A percentile compares a stretch with the other conserved stretches of the same genome.
These are phyloP conservation scores for Seriola aureovittata DNA, from an alignment of 2,113 vertebrate species.

Conservation along the genomic window DNA sequence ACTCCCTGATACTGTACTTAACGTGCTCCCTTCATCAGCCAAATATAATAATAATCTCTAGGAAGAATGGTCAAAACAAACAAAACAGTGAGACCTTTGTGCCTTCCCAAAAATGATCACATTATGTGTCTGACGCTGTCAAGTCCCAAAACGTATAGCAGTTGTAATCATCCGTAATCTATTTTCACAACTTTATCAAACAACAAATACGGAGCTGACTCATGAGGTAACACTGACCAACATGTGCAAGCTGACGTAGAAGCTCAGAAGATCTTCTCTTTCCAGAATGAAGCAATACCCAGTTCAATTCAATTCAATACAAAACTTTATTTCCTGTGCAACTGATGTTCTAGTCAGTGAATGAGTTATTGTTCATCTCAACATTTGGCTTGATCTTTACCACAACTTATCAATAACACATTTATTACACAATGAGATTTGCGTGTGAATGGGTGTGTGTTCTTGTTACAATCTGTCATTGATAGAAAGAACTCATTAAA, in stretches of 20 bases:
- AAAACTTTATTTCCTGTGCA: not conserved
- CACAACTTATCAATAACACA: slow-evolving; percentile 30
- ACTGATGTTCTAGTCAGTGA: not conserved
- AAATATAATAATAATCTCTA: not conserved
- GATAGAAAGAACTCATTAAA: not conserved
- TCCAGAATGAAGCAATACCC: not conserved
- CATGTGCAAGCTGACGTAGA: not conserved
- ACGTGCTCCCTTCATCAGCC: not conserved
- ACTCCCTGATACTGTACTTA: too few species aligned
- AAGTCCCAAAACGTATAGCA: not conserved
- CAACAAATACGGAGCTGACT: not conserved
- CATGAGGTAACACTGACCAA: not conserved
- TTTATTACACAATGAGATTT: slow-evolving; percentile 20
- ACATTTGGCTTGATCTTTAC: slow-evolving; percentile 2
- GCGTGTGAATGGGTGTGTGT: not conserved
- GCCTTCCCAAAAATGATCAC: not conserved
- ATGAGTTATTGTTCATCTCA: slow-evolving; percentile 20
- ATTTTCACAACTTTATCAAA: not conserved
- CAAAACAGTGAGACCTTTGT: not conserved
- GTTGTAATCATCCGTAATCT: not conserved
- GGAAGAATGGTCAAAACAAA: not conserved
- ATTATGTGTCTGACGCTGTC: not conserved
- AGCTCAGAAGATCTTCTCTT: not conserved
- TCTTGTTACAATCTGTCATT: not conserved
- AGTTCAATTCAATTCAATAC: not conserved